A percentile compares a stretch with the other conserved stretches of the same genome.
These are phyloP conservation scores for Meloidogyne exigua DNA, from an alignment of 1,140 invertebrate genomes.

Conservation along the genomic window DNA sequence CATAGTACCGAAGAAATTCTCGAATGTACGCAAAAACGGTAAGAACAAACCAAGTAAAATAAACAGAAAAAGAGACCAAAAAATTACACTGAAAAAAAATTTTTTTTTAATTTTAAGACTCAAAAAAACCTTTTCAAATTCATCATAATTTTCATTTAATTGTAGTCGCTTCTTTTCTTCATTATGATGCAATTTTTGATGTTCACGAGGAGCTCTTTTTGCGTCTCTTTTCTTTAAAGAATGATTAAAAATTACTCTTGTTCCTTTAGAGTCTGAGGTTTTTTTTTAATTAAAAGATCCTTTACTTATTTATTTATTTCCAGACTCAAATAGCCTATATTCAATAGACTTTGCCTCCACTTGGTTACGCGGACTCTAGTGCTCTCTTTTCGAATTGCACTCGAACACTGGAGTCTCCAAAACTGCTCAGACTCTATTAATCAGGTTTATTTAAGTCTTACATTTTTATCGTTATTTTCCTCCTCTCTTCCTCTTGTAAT, in stretches of 20 bases:
- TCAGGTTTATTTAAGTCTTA: neutral
- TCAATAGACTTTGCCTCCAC: too few species aligned
- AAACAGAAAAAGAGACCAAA: conserved; percentile 53
- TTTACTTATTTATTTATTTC: too few species aligned
- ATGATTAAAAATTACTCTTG: neutral
- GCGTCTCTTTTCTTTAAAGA: neutral
- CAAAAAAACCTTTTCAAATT: conserved; percentile 29
- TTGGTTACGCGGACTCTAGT: neutral
- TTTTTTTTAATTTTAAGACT: neutral
- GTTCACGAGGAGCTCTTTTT: neutral
- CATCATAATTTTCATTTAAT: conserved; percentile 3
- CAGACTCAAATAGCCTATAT: too few species aligned
- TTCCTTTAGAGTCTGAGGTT: neutral
- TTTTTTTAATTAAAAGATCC: neutral
- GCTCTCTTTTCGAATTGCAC: too few species aligned
- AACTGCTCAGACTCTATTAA: too few species aligned
- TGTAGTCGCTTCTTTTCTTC: too few species aligned
- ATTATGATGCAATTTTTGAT: neutral
- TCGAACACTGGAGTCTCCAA: too few species aligned
- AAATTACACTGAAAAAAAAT: conserved; percentile 33
- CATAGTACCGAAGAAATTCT: conserved; percentile 55
- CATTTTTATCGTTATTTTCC: neutral
- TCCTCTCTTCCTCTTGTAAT: too few species aligned
- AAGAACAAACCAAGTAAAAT: conserved; percentile 58
- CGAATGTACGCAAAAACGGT: conserved; percentile 54